A percentile compares a stretch with the other conserved stretches of the same genome.
phyloP scores from a whole-genome alignment of 2,113 vertebrate genomes.

The Falco punctatus region DNA sequence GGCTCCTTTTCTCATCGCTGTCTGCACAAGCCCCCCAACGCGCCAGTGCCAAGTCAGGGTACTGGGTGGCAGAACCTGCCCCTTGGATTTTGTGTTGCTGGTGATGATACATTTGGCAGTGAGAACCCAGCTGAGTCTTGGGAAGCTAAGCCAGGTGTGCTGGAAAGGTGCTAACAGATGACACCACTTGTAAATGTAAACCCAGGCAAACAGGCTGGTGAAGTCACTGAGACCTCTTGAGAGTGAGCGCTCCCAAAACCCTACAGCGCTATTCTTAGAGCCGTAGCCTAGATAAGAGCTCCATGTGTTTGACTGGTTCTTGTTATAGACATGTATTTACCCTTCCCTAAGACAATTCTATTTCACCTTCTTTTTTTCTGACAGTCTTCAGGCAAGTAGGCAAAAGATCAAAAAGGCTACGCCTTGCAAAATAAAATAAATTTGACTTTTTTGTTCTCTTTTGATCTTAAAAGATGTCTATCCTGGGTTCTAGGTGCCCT shows the following conservation, averaged over 20 bases:
- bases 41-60: not conserved
- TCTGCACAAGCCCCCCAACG: not conserved
- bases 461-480: not conserved
- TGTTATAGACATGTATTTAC: not conserved
- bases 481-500: not conserved
- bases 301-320: not conserved
- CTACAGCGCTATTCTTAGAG: not conserved
- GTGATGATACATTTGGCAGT: not conserved
- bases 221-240: slow-evolving; percentile 22
- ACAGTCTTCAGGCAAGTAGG: slow-evolving; percentile 27
- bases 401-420: slow-evolving; percentile 2
- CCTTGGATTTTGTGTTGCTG: not conserved
- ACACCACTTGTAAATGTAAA: not conserved
- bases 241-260: not conserved
- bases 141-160: not conserved
- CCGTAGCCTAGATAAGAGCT: not conserved
- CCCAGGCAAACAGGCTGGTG: not conserved
- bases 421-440: slow-evolving; percentile 7
- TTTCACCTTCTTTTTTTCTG: not conserved
- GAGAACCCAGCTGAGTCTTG: not conserved
- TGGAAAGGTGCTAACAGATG: not conserved
- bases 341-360: not conserved
- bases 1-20: not conserved
- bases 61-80: not conserved
- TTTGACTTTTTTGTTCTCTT: not conserved